Base-by-base conservation (phyloP, 2,797 vertebrate species). In the Hybognathus amarus region DNA sequence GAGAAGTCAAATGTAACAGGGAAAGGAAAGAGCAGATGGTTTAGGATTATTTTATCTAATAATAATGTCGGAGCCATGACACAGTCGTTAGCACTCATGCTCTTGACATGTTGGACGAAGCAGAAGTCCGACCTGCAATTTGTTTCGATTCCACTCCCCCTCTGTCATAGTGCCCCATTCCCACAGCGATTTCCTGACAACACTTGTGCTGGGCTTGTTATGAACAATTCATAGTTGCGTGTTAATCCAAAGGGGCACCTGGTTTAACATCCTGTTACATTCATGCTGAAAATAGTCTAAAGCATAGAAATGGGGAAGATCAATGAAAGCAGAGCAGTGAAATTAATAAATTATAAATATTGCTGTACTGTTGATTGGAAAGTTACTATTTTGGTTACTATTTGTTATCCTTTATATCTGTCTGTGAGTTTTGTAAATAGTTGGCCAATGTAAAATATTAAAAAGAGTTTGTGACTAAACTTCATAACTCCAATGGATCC, bases 71-170 rank as follows among this genome's bases (percentile, higher is more conserved):
- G 24, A 61, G 54, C 38, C 27, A 70, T 47, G 40, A 56, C 1
- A 3, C 54, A 30, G 5, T 11, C 6, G 15, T 20, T 20, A 30
- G 8, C 10, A 20, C 47, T 52, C 27, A 59, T 63, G 38, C 36
- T 27, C 75, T 77, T 63, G n/a, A 77, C 9, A 42, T 10, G 24
- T 20, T 52, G 17, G 33, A 12, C 36, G 9, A 61, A 22, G 20
- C 52, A 59, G 52, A 22, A 61, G 68, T 80, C 68, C 33, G 38
- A 70, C 18, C 67, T 45, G 18, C 66, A 27, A 56, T 56, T 56
- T 27, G 50, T 70, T 40, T 56, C 11, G 4, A 70, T 80, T 18
- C 33, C 73, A 40, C 36, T 24, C 18, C 6, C 38, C n/a, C 52
- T 24, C 20, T 74, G 20, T 75, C 33, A 38, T 56, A 38, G 74